Conservation (phyloP, 30 jellyfish, hydroid and myxozoan species). For the Euphysa ruthae region DNA sequence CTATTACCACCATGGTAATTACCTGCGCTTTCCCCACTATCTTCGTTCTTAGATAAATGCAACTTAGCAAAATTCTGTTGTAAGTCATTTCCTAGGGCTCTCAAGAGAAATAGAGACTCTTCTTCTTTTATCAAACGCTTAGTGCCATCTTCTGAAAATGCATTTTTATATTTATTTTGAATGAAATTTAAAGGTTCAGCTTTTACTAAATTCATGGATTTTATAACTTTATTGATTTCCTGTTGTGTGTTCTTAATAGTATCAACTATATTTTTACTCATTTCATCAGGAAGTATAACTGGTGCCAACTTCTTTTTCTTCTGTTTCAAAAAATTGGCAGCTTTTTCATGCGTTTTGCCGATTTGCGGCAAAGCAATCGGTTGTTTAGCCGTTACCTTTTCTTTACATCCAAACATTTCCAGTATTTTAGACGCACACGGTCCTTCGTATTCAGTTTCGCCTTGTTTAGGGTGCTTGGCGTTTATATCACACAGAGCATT, state of each 20-base stretch:
- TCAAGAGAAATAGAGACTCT: conserved; percentile 33
- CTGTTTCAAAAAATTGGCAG: too few species aligned
- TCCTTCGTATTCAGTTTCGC: conserved; percentile 38
- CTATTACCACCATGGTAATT: too few species aligned
- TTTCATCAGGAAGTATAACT: too few species aligned
- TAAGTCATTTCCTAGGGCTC: conserved; percentile 24
- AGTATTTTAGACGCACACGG: conserved; percentile 82
- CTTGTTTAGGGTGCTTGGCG: conserved; percentile 52
- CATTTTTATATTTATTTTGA: background rate
- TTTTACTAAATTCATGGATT: background rate
- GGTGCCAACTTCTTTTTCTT: too few species aligned
- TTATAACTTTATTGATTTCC: background rate
- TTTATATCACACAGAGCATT: conserved; percentile 34
- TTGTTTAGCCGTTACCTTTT: conserved; percentile 9
- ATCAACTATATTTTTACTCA: too few species aligned
- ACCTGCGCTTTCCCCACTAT: too few species aligned
- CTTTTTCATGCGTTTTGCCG: too few species aligned
- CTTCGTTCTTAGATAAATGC: too few species aligned
- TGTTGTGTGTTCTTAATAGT: background rate
- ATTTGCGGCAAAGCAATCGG: too few species aligned
- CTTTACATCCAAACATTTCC: conserved; percentile 53
- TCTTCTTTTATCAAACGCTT: conserved; percentile 6
- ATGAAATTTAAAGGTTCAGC: background rate
- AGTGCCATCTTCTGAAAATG: background rate
- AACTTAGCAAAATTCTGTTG: conserved; percentile 6